These are phyloP conservation scores for Adelosebastes latens DNA, from an alignment of 2,797 vertebrate species.

Conservation along the genomic window DNA sequence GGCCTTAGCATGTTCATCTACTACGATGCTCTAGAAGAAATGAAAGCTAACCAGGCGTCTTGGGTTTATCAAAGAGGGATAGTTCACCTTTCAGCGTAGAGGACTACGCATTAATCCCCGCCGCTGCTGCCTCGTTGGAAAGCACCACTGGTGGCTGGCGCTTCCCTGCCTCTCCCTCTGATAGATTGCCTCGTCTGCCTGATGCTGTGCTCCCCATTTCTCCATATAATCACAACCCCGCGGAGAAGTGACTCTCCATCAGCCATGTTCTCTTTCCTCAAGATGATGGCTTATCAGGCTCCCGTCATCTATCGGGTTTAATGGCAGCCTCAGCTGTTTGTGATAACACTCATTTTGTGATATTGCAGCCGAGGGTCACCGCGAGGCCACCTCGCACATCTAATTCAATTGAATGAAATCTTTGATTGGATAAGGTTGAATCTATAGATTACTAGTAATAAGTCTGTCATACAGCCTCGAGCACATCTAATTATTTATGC, in stretches of 20 bases:
- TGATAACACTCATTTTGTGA: slow-evolving; percentile 61
- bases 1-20: background rate
- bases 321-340: slow-evolving; percentile 59
- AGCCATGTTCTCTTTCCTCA: slow-evolving; percentile 55
- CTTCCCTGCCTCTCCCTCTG: slow-evolving; percentile 40
- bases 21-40: background rate
- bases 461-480: slow-evolving; percentile 15
- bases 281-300: slow-evolving; percentile 60
- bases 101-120: slow-evolving; percentile 40
- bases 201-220: slow-evolving; percentile 62
- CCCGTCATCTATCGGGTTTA: slow-evolving; percentile 58
- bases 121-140: slow-evolving; percentile 43
- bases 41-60: slow-evolving; percentile 8
- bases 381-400: slow-evolving; percentile 42
- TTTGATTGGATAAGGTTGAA: slow-evolving; percentile 42
- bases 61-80: slow-evolving; percentile 26
- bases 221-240: slow-evolving; percentile 70
- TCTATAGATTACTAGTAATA: slow-evolving; percentile 31
- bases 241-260: slow-evolving; percentile 68
- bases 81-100: slow-evolving; percentile 34
- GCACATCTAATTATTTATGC: slow-evolving; percentile 26
- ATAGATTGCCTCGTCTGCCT: slow-evolving; percentile 59
- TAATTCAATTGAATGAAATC: slow-evolving; percentile 48
- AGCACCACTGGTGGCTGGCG: slow-evolving; percentile 42
- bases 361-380: slow-evolving; percentile 52